These are phyloP conservation scores for Austrolebias charrua DNA, from an alignment of 2,797 vertebrate genomes.

Conservation along the genomic window DNA sequence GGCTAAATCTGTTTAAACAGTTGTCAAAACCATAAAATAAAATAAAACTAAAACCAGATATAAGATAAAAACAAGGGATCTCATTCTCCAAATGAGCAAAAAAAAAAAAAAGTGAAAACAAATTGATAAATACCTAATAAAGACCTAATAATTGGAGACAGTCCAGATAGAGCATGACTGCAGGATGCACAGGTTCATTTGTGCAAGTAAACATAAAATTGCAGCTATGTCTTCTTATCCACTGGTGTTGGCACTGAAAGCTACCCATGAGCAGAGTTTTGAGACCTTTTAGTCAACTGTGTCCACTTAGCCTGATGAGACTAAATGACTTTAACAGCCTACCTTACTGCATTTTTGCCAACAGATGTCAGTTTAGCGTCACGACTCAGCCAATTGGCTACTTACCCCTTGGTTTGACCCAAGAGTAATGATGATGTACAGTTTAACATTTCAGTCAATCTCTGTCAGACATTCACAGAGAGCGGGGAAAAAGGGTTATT, in stretches of 20 bases:
- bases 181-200: slow-evolving; percentile 33
- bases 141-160: no score
- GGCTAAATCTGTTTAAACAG: no score
- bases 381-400: slow-evolving; percentile 66
- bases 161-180: slow-evolving; percentile 11
- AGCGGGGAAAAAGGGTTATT: background rate
- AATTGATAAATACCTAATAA: no score
- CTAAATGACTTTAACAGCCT: slow-evolving; percentile 77
- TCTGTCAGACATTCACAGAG: slow-evolving; percentile 36
- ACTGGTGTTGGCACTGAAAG: slow-evolving; percentile 58
- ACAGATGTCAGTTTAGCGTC: slow-evolving; percentile 74
- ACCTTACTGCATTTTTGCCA: slow-evolving; percentile 65
- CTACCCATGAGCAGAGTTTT: slow-evolving; percentile 70
- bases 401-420: slow-evolving; percentile 69
- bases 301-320: slow-evolving; percentile 79
- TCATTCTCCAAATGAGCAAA: no score
- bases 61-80: no score
- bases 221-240: slow-evolving; percentile 63
- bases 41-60: no score
- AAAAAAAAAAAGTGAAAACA: no score
- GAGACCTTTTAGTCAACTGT: slow-evolving; percentile 75
- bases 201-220: slow-evolving; percentile 40
- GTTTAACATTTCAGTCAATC: slow-evolving; percentile 70
- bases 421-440: slow-evolving; percentile 70
- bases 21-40: no score